Evolutionary conservation across 2,797 vertebrate genomes (phyloP).

Genomic region (Anguilla obscura): DNA sequence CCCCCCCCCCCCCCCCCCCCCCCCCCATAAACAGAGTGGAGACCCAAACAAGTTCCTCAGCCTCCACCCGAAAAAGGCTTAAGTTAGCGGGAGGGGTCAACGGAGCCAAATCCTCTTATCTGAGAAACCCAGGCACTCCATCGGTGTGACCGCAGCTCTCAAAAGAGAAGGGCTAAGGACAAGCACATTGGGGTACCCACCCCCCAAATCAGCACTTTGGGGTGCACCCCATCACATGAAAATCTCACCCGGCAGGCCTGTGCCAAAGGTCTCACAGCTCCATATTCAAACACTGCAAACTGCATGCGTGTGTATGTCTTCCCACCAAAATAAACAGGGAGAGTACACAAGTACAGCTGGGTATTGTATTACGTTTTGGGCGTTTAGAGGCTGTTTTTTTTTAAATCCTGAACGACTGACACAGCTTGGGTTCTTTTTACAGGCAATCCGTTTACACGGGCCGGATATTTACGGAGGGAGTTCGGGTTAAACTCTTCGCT

Average conservation of each 20-base stretch:
- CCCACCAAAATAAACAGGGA: not conserved
- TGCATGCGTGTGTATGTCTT: not conserved
- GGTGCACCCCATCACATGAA: not conserved
- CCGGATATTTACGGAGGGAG: not conserved
- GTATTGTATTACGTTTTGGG: not conserved
- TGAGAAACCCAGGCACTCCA: not conserved
- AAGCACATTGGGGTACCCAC: not conserved
- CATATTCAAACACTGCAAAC: not conserved
- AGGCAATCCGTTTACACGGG: not conserved
- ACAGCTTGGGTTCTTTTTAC: not conserved
- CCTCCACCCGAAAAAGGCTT: not conserved
- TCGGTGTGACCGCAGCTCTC: not conserved
- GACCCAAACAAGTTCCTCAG: not conserved
- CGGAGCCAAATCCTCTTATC: not conserved
- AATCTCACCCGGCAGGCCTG: not conserved
- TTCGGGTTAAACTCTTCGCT: not conserved
- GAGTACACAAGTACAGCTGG: not conserved
- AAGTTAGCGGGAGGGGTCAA: not conserved
- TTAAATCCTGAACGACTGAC: too few species aligned
- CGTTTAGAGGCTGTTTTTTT: not conserved
- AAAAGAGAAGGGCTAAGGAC: not conserved
- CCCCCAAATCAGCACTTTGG: not conserved
- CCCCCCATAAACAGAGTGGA: not conserved
- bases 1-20: too few species aligned
- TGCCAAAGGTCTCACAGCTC: not conserved